Evolutionary conservation across 2,888 invertebrate species (phyloP).

Genomic region (Lampropteryx suffumata): DNA sequence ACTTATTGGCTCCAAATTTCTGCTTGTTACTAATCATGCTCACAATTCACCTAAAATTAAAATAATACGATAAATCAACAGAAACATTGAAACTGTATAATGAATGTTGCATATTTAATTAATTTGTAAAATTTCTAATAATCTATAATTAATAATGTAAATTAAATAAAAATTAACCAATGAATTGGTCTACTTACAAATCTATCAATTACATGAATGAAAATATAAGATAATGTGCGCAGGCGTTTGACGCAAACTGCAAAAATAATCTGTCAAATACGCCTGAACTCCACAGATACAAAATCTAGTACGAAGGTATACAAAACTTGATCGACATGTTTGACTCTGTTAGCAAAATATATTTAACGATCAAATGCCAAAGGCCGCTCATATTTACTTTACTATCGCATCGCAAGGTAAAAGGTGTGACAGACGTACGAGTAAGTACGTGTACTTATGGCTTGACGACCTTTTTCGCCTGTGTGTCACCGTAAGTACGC

Average conservation of each 20-base stretch:
- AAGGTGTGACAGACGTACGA: no score
- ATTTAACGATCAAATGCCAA: no score
- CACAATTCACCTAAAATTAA: conserved; percentile 52
- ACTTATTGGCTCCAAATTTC: no score
- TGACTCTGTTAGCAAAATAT: no score
- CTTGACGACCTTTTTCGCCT: no score
- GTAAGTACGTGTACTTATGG: no score
- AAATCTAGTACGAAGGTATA: conserved; percentile 11
- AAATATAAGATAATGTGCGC: not conserved
- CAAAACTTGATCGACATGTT: conserved; percentile 12
- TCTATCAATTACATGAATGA: conserved; percentile 10
- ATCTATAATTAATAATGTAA: conserved; percentile 19
- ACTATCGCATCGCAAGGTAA: no score
- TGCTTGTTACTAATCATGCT: conserved; percentile 55
- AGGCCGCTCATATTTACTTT: no score
- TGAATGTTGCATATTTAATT: conserved; percentile 32
- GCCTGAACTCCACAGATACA: conserved; percentile 6
- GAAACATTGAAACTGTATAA: conserved; percentile 45
- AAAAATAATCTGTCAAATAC: not conserved
- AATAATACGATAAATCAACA: conserved; percentile 58
- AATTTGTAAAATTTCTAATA: conserved; percentile 40
- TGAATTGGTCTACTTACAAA: conserved; percentile 21
- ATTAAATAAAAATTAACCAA: conserved; percentile 17
- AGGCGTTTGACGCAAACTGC: conserved; percentile 15
- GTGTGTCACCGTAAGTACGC: no score